Conservation (phyloP, 2,888 invertebrate species). For the Prosopocoilus inquinatus region DNA sequence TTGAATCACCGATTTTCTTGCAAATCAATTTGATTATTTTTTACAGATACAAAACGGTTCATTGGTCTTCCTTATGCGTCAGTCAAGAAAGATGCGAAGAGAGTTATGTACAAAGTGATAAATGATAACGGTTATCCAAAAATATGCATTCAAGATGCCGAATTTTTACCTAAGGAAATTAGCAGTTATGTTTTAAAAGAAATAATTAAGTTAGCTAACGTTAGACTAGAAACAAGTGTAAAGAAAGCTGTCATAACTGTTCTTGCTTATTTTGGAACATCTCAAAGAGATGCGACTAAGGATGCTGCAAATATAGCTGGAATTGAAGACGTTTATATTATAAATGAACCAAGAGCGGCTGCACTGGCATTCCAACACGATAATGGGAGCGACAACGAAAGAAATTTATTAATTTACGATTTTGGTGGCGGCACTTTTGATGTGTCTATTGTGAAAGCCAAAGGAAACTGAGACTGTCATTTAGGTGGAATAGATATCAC, state of each 20-base stretch:
- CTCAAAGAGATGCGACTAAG: conserved; percentile 33
- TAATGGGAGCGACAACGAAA: conserved; percentile 17
- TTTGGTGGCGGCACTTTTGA: conserved; percentile 36
- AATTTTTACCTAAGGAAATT: conserved; percentile 27
- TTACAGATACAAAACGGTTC: conserved; percentile 34
- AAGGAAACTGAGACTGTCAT: conserved; percentile 26
- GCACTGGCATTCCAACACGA: conserved; percentile 28
- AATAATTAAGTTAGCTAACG: conserved; percentile 24
- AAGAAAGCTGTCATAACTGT: conserved; percentile 33
- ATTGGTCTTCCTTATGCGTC: conserved; percentile 32
- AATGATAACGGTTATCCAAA: conserved; percentile 24
- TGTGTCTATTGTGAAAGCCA: conserved; percentile 28
- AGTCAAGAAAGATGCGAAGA: conserved; percentile 26
- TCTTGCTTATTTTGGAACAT: conserved; percentile 35
- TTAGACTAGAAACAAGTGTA: conserved; percentile 20
- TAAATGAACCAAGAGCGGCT: conserved; percentile 35
- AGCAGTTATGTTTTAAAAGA: conserved; percentile 26
- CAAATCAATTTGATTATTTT: conserved; percentile 11
- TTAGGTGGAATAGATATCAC: conserved; percentile 37
- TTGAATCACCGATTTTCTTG: neutral
- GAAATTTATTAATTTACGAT: conserved; percentile 31
- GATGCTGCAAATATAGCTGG: conserved; percentile 32
- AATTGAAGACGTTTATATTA: conserved; percentile 26
- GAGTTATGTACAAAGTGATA: conserved; percentile 28
- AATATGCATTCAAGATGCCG: conserved; percentile 15